These are phyloP conservation scores for Ceriagrion tenellum DNA, from an alignment of 2,888 invertebrate genomes.

Conservation along the genomic window DNA sequence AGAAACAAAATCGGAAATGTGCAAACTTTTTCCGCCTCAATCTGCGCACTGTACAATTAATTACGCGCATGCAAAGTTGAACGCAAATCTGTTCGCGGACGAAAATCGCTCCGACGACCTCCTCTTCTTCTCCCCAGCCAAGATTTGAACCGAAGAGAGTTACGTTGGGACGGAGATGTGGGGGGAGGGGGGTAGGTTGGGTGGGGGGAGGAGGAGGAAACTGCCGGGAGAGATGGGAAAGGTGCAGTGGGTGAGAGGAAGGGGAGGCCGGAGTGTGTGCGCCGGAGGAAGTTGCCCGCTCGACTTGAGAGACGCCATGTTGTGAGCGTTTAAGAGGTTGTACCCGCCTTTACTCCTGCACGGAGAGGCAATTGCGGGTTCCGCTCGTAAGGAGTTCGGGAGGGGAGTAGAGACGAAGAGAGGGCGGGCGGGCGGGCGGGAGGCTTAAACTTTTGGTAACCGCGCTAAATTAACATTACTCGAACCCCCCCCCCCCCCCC, in stretches of 20 bases:
- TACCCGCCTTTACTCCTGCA: background rate
- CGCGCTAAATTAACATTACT: constrained; percentile 38
- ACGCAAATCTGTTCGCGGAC: no score
- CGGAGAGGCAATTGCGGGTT: constrained; percentile 52
- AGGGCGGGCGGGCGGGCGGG: background rate
- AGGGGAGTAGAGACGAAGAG: background rate
- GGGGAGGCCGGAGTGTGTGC: background rate
- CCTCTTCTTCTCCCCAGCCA: background rate
- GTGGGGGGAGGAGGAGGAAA: no score
- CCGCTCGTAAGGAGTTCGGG: background rate
- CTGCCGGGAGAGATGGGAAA: no score
- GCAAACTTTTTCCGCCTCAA: no score
- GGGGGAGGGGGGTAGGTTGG: no score
- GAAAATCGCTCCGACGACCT: background rate
- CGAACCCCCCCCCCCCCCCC: background rate
- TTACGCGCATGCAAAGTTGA: no score
- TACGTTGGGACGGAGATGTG: background rate
- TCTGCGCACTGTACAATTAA: no score
- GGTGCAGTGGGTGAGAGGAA: background rate
- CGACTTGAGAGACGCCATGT: constrained; percentile 37
- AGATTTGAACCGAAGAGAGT: constrained; percentile 41
- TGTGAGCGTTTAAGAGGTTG: constrained; percentile 31
- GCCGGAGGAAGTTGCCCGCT: background rate
- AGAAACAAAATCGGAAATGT: no score
- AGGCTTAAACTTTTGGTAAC: constrained; percentile 47